Evolutionary conservation across 2,888 invertebrate species (phyloP), one percentile per base, ranked within the genome.

Genomic region (Meiosimyza platycephala): DNA sequence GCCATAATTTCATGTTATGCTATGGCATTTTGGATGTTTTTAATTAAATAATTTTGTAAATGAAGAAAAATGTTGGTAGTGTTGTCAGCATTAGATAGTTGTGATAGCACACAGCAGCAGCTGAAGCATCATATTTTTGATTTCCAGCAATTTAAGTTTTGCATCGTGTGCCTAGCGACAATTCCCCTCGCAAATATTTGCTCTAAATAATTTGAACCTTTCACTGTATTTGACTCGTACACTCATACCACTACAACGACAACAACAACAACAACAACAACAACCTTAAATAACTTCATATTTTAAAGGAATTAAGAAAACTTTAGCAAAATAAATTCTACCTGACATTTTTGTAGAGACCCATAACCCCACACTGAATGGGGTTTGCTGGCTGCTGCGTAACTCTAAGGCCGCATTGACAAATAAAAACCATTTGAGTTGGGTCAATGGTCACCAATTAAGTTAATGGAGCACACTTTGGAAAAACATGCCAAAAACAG

Each of bases 371-470:
- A 22, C 18, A 22, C 16, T 60, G n/a, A 28, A 28, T 11, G 33
- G 16, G 28, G 16, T 13, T 12, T 18, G 3, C 64, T 16, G 52
- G 65, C 7, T n/a, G n/a, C 3, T n/a, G 15, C 33, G 65, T 16
- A 13, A 22, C 18, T 13, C 15, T 28, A 13, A n/a, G 66, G 54
- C 33, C 52, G 50, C 47, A 47, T 48, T 47, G 57, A 68, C 57
- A 57, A 67, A 59, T 18, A 68, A 69, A 40, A 64, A n/a, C 55
- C 33, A 33, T 65, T 72, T 72, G 60, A 71, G 63, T 68, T 51
- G 68, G 74, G 71, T 74, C 71, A 74, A 71, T 60, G 55, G 16
- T 18, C 72, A 57, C 47, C 68, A 72, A 72, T 72, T 74, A 69
- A 74, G 28, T 69, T 69, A 69, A 68, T 74, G 69, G n/a, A 60